Evolutionary conservation across 1,140 invertebrate species (phyloP).

Genomic region (Colletes latitarsis): DNA sequence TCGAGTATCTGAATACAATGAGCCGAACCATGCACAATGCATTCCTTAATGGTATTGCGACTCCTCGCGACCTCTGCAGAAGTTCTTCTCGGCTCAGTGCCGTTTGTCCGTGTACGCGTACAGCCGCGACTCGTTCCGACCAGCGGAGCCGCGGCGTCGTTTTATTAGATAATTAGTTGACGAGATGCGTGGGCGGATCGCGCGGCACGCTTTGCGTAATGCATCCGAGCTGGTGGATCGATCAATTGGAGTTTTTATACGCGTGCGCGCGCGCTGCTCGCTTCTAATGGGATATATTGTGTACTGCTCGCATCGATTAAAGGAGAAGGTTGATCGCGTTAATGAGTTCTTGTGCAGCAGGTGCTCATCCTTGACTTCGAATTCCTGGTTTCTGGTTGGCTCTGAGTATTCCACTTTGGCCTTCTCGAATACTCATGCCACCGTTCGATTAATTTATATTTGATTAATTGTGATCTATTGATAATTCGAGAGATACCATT

Average conservation of each 20-base stretch:
- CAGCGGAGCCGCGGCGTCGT: slow-evolving; percentile 38
- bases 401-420: no score
- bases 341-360: neutral
- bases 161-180: slow-evolving; percentile 66
- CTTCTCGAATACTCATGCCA: neutral
- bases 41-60: slow-evolving; percentile 69
- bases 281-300: slow-evolving; percentile 12
- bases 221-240: slow-evolving; percentile 42
- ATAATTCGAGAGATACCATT: neutral
- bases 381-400: no score
- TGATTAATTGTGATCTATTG: neutral
- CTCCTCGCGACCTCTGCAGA: slow-evolving; percentile 58
- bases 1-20: slow-evolving; percentile 77
- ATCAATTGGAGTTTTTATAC: slow-evolving; percentile 30
- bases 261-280: no score
- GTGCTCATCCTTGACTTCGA: no score
- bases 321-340: neutral
- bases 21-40: slow-evolving; percentile 66
- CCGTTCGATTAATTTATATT: neutral
- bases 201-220: slow-evolving; percentile 55
- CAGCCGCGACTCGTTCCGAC: slow-evolving; percentile 21
- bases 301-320: neutral
- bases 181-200: slow-evolving; percentile 58
- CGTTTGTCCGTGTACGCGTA: no score
- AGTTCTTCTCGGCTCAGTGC: no score